These are phyloP conservation scores for Daubentonia madagascariensis DNA, from an alignment of 2,113 vertebrate species.

Conservation along the genomic window DNA sequence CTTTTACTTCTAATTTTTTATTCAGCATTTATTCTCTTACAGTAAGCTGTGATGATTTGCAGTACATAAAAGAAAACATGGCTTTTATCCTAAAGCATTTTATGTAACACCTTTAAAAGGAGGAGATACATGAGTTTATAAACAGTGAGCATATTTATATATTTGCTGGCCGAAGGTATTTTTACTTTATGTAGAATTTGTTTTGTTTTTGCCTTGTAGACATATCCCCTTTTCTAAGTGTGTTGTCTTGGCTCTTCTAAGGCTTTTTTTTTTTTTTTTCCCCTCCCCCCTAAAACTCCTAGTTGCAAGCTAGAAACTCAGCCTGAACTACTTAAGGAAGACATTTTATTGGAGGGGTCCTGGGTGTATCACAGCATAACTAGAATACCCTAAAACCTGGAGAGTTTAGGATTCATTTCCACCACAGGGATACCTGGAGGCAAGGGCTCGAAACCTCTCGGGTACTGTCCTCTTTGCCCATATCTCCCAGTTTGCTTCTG, in stretches of 20 bases:
- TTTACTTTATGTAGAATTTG: slow-evolving; percentile 36
- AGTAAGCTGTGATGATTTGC: slow-evolving; percentile 27
- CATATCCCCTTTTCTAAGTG: not conserved
- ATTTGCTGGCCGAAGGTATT: slow-evolving; percentile 25
- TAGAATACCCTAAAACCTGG: not conserved
- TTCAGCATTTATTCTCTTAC: slow-evolving; percentile 11
- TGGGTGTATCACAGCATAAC: not conserved
- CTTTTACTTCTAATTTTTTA: slow-evolving; percentile 14
- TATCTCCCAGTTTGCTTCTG: not conserved
- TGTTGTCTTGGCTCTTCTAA: not conserved
- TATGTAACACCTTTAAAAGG: slow-evolving; percentile 20
- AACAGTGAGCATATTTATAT: slow-evolving; percentile 10
- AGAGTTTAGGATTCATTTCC: not conserved
- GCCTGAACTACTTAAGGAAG: not conserved
- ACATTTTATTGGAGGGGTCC: not conserved
- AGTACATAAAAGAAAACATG: slow-evolving; percentile 29
- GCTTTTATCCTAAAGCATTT: slow-evolving; percentile 1
- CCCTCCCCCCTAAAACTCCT: not conserved
- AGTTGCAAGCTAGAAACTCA: slow-evolving; percentile 35
- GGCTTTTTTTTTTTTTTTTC: not conserved
- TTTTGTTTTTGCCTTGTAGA: slow-evolving; percentile 38
- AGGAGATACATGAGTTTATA: not conserved
- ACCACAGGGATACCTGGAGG: not conserved
- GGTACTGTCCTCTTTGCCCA: not conserved
- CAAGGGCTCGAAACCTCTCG: not conserved